Evolutionary conservation across 2,888 invertebrate genomes (phyloP).

Genomic region (Cantharis nigra): DNA sequence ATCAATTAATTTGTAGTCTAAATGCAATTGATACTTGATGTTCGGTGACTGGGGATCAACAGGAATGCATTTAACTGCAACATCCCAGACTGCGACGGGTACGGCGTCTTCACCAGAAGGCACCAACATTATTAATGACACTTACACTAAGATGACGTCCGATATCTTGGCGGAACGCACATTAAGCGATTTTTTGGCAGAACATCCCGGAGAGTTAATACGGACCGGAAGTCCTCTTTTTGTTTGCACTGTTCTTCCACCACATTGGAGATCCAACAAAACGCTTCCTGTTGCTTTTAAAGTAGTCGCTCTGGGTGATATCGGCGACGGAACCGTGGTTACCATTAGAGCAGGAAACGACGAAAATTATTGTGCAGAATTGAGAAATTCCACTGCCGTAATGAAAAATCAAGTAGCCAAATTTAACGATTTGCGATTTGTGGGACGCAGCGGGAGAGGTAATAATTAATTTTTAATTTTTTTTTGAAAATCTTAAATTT

Average conservation of each 20-base stretch:
- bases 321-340: conserved; percentile 92
- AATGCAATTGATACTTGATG: conserved; percentile 39
- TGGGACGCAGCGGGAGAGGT: conserved; percentile 97
- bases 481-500: not conserved
- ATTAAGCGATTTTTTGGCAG: conserved; percentile 81
- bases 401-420: conserved; percentile 98
- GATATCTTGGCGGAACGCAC: conserved; percentile 84
- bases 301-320: conserved; percentile 89
- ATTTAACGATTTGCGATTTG: conserved; percentile 96
- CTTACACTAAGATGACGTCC: conserved; percentile 78
- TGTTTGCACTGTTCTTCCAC: conserved; percentile 88
- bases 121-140: conserved; percentile 75
- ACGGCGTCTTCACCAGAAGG: conserved; percentile 73
- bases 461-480: conserved; percentile 49
- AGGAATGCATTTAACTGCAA: conserved; percentile 58
- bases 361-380: conserved; percentile 93
- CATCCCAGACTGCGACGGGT: conserved; percentile 59
- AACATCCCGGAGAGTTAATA: conserved; percentile 91
- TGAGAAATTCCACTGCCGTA: conserved; percentile 89
- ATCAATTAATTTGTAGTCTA: conserved; percentile 8
- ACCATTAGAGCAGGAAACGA: conserved; percentile 95
- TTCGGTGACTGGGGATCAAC: conserved; percentile 48
- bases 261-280: conserved; percentile 97
- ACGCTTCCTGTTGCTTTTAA: conserved; percentile 95
- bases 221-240: conserved; percentile 95